Evolutionary conservation across 1,140 invertebrate species (phyloP).

Genomic region (Colletes gigas): DNA sequence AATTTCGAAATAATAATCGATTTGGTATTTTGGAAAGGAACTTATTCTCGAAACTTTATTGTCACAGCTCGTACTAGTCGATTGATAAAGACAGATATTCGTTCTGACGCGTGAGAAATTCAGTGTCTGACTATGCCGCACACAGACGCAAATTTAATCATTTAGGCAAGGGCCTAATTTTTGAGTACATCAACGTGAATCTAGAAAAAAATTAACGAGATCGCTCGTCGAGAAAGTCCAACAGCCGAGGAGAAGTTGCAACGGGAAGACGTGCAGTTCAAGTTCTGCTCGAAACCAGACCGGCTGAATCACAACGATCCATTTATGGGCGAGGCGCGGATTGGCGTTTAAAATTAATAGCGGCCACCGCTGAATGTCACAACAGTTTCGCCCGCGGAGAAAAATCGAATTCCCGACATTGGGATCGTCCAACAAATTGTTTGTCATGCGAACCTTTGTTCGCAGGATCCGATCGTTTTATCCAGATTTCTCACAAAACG

Average conservation of each 20-base stretch:
- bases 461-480: background rate
- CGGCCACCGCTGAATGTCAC: constrained; percentile 1
- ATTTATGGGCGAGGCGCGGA: constrained; percentile 41
- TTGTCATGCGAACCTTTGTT: too few relatives aligned
- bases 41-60: too few relatives aligned
- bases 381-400: constrained; percentile 10
- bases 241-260: background rate
- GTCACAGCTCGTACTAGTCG: too few relatives aligned
- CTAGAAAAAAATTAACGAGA: constrained; percentile 12
- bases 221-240: constrained; percentile 20
- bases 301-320: constrained; percentile 46
- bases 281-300: constrained; percentile 32
- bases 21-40: too few relatives aligned
- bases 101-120: too few relatives aligned
- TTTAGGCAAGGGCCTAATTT: constrained; percentile 1
- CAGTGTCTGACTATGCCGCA: too few relatives aligned
- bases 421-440: too few relatives aligned
- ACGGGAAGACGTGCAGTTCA: constrained; percentile 26
- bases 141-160: too few relatives aligned
- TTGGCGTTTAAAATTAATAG: constrained; percentile 43
- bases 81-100: too few relatives aligned
- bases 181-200: background rate
- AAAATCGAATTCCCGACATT: background rate
- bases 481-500: too few relatives aligned
- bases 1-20: too few relatives aligned